Evolutionary conservation across 1,140 invertebrate genomes (phyloP).

Genomic region (Scaptomyza pallida): DNA sequence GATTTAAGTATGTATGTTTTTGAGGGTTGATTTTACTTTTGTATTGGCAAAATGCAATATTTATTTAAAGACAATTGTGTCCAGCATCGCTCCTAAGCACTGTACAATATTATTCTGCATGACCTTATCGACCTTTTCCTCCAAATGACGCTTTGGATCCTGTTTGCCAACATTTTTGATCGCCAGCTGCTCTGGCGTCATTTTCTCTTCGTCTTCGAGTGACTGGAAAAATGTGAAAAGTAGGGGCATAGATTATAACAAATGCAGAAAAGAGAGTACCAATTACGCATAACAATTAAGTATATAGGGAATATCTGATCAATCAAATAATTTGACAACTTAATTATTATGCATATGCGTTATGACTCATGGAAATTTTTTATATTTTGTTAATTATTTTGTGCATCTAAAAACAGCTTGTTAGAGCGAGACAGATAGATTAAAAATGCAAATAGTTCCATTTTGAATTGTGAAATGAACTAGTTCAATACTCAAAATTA

Average conservation of each 20-base stretch:
- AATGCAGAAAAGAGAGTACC: not conserved
- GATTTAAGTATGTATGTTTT: slow-evolving; percentile 25
- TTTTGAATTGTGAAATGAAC: not conserved
- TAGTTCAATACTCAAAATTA: slow-evolving; percentile 13
- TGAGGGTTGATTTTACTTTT: slow-evolving; percentile 24
- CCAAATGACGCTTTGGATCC: slow-evolving; percentile 99
- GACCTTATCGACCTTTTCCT: slow-evolving; percentile 98
- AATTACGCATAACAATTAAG: too few species aligned
- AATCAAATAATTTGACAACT: too few species aligned
- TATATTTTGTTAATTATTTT: not conserved
- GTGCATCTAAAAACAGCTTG: not conserved
- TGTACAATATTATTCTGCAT: slow-evolving; percentile 99
- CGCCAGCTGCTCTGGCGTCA: slow-evolving; percentile 99
- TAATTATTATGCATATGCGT: not conserved
- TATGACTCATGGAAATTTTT: not conserved
- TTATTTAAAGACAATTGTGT: slow-evolving; percentile 96
- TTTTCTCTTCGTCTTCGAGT: slow-evolving; percentile 99
- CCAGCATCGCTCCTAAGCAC: slow-evolving; percentile 98
- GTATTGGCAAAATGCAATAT: slow-evolving; percentile 44
- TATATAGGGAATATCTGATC: too few species aligned
- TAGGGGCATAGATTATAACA: not conserved
- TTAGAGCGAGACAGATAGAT: not conserved
- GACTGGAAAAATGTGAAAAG: slow-evolving; percentile 86
- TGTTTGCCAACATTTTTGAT: slow-evolving; percentile 99
- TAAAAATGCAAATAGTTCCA: not conserved